These are phyloP conservation scores for Malaclemys terrapin DNA, from an alignment of 2,113 vertebrate genomes.

Conservation along the genomic window DNA sequence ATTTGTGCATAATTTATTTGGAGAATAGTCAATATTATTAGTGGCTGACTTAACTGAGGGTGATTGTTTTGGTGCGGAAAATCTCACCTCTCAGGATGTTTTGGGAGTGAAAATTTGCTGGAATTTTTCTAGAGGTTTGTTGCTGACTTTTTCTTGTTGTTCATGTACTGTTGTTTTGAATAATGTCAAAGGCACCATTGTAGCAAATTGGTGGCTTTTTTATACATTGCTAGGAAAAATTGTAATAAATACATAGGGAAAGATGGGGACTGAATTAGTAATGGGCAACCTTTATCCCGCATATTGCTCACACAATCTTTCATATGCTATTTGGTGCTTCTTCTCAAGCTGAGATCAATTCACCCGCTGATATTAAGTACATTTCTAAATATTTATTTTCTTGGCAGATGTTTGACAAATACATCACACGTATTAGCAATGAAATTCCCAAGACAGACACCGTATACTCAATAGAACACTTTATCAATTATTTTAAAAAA, in stretches of 20 bases:
- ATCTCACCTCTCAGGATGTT: neutral
- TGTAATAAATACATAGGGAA: constrained; percentile 7
- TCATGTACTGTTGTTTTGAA: neutral
- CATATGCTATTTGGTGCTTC: neutral
- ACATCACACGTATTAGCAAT: neutral
- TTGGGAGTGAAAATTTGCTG: neutral
- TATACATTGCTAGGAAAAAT: neutral
- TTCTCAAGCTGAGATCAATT: neutral
- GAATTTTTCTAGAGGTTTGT: neutral
- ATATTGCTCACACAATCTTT: neutral
- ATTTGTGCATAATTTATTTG: constrained; percentile 5
- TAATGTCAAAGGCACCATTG: neutral
- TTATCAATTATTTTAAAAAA: neutral
- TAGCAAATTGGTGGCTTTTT: neutral
- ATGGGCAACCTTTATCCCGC: neutral
- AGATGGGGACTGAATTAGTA: neutral
- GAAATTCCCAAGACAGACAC: neutral
- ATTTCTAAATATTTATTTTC: neutral
- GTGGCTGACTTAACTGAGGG: neutral
- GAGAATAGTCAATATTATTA: neutral
- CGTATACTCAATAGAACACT: neutral
- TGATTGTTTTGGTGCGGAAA: neutral
- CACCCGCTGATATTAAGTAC: neutral
- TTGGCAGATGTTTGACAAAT: neutral
- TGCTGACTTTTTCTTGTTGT: neutral